Evolutionary conservation across 64 coral and sea anemone species (phyloP).

Genomic region (Stichodactyla mertensii): DNA sequence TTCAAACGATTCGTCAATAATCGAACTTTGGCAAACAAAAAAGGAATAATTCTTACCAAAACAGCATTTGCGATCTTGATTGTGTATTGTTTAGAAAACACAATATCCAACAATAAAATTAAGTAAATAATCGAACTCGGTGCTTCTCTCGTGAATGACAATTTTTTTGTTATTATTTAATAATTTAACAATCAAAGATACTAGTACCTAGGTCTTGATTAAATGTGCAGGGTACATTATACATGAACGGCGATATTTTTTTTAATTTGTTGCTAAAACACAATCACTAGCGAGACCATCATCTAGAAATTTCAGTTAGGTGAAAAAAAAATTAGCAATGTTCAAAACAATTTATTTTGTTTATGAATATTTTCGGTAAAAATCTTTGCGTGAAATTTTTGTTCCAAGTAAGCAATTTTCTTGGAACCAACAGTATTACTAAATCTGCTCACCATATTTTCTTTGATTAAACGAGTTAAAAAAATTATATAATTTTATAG

Average conservation of each 20-base stretch:
- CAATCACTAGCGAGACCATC: not conserved
- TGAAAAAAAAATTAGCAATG: not conserved
- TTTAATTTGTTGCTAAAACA: not conserved
- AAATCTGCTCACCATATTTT: not conserved
- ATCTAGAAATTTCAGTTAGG: not conserved
- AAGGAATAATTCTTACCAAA: not conserved
- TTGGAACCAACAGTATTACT: not conserved
- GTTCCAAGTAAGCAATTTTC: not conserved
- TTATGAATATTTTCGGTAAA: not conserved
- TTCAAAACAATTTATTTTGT: not conserved
- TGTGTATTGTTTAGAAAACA: not conserved
- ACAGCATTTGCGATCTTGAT: not conserved
- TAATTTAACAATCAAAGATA: not conserved
- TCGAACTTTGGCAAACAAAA: not conserved
- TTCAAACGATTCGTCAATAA: slow-evolving; percentile 8
- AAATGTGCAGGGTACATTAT: not conserved
- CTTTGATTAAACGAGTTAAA: no score
- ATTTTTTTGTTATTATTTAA: not conserved
- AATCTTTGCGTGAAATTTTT: not conserved
- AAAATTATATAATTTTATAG: no score
- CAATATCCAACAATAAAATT: not conserved
- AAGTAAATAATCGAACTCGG: not conserved
- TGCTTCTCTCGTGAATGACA: not conserved
- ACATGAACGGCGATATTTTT: not conserved
- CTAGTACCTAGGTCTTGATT: not conserved